Conservation (phyloP, 2,113 vertebrate genomes). For the Notarius lentiginosus region DNA sequence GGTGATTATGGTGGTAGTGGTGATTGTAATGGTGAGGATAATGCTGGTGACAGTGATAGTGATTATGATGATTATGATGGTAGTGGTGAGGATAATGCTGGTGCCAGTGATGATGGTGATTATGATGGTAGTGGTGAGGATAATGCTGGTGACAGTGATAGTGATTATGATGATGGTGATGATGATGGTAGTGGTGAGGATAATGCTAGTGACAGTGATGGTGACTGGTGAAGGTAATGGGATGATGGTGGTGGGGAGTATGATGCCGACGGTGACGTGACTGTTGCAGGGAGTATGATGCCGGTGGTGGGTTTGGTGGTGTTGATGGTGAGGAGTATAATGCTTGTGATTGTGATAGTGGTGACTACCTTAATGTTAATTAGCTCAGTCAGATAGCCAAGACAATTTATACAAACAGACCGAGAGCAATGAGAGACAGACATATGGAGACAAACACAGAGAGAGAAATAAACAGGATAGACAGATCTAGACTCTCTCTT, state of each 20-base stretch:
- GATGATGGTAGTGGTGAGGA: background rate
- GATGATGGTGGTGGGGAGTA: background rate
- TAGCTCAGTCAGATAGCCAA: background rate
- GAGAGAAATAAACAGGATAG: background rate
- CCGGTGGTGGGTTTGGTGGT: too few relatives aligned
- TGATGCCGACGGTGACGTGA: too few relatives aligned
- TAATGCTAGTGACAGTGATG: background rate
- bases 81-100: background rate
- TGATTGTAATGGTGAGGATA: background rate
- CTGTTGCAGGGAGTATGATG: too few relatives aligned
- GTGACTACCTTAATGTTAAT: background rate
- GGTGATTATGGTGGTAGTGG: background rate
- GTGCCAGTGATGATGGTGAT: background rate
- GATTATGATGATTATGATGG: background rate
- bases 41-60: background rate
- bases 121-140: background rate
- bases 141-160: background rate
- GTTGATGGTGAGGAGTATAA: too few relatives aligned
- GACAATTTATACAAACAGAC: background rate
- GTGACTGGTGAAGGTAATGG: background rate
- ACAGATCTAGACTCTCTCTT: background rate
- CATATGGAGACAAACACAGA: background rate
- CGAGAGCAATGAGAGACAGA: background rate
- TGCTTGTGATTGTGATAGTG: background rate
- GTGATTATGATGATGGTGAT: too few relatives aligned